Conservation (phyloP, 2,888 invertebrate genomes). For the Hirtodrosophila duncani region DNA sequence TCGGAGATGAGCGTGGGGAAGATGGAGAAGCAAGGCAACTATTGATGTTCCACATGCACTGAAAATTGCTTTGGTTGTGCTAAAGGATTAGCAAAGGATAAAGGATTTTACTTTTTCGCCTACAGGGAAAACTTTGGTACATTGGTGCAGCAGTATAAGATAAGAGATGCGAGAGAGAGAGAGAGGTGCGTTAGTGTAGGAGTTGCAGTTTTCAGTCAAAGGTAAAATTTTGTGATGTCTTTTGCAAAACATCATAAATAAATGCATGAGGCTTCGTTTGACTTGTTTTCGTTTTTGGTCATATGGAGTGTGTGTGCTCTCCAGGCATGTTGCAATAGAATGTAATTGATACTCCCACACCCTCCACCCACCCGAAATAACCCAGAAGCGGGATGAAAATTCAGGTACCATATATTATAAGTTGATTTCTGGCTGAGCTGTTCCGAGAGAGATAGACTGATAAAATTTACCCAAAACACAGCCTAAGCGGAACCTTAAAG, state of each 20-base stretch:
- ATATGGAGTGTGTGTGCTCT: constrained; percentile 28
- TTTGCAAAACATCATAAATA: constrained; percentile 57
- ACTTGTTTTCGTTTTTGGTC: too few relatives aligned
- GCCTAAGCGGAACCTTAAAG: too few relatives aligned
- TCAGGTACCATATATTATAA: too few relatives aligned
- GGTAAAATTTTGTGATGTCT: constrained; percentile 8
- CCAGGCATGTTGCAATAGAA: constrained; percentile 34
- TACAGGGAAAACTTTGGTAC: constrained; percentile 34
- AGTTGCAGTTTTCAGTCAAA: constrained; percentile 14
- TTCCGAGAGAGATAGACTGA: too few relatives aligned
- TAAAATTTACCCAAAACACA: too few relatives aligned
- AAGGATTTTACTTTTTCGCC: too few relatives aligned
- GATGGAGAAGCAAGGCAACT: constrained; percentile 18
- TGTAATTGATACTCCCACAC: constrained; percentile 64
- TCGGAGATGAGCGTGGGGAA: not conserved
- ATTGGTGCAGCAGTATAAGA: not conserved
- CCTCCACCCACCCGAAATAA: too few relatives aligned
- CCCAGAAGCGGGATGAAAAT: too few relatives aligned
- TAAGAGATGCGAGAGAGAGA: too few relatives aligned
- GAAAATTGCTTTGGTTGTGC: constrained; percentile 63
- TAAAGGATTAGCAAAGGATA: constrained; percentile 59
- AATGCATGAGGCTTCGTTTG: constrained; percentile 63
- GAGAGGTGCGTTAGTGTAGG: not conserved
- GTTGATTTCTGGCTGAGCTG: too few relatives aligned
- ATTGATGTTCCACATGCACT: constrained; percentile 45